Percentiles rank a stretch among this genome's conserved stretches.
Evolutionary conservation across 2,888 invertebrate genomes (phyloP).

Genomic region (Leucophenga montana): DNA sequence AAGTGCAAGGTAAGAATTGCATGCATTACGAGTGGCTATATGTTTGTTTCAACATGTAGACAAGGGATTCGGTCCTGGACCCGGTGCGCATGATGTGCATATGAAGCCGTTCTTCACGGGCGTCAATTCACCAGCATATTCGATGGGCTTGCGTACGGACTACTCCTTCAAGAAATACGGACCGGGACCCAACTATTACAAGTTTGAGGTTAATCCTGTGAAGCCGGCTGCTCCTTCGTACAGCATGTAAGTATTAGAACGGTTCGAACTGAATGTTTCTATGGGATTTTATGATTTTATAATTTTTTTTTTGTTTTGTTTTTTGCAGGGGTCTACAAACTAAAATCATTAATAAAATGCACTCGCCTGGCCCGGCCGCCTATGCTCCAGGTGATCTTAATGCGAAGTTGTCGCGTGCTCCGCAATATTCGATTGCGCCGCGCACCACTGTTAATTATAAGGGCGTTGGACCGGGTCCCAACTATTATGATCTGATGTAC

Average conservation of each 20-base stretch:
- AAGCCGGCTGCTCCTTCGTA: conserved; percentile 61
- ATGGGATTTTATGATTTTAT: neutral
- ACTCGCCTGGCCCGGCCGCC: conserved; percentile 70
- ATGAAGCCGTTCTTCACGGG: conserved; percentile 59
- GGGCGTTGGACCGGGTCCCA: conserved; percentile 62
- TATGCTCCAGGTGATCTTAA: conserved; percentile 61
- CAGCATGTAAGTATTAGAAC: conserved; percentile 63
- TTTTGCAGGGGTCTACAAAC: conserved; percentile 60
- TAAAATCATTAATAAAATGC: conserved; percentile 23
- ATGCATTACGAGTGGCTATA: neutral
- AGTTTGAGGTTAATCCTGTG: conserved; percentile 50
- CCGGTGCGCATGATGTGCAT: conserved; percentile 65
- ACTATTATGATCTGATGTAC: conserved; percentile 63
- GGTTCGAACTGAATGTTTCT: neutral
- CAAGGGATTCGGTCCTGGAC: conserved; percentile 65
- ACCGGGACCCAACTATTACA: conserved; percentile 69
- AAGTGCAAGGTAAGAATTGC: conserved; percentile 28
- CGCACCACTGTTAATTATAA: conserved; percentile 40
- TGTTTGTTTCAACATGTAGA: conserved; percentile 42
- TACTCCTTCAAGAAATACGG: conserved; percentile 48
- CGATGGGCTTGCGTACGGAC: conserved; percentile 73
- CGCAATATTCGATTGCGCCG: conserved; percentile 61
- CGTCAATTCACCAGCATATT: conserved; percentile 74
- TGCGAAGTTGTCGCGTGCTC: conserved; percentile 52
- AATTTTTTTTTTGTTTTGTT: no score